phyloP scores from a whole-genome alignment of 1,140 invertebrate genomes.

The Bombus picipes region DNA sequence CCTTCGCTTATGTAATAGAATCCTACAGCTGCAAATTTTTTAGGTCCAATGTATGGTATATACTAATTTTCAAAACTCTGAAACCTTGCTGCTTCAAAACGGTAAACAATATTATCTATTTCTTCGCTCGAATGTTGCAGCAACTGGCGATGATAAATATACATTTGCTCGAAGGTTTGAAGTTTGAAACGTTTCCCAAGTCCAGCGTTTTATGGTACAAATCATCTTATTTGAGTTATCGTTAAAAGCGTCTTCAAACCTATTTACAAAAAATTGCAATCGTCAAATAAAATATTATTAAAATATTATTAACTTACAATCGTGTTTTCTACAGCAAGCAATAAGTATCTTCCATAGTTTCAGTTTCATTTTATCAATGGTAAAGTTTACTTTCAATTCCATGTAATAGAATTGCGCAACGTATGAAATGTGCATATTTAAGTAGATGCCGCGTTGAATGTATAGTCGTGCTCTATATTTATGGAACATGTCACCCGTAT shows the following conservation, averaged over 20 bases:
- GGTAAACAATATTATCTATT: slow-evolving; percentile 75
- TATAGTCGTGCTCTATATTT: not conserved
- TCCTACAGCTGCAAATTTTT: slow-evolving; percentile 88
- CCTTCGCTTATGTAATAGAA: slow-evolving; percentile 90
- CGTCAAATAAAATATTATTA: not conserved
- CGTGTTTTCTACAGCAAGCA: not conserved
- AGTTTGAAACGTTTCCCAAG: slow-evolving; percentile 60
- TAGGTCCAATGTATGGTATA: slow-evolving; percentile 82
- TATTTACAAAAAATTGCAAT: slow-evolving; percentile 25
- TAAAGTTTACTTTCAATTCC: not conserved
- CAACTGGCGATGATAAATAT: slow-evolving; percentile 48
- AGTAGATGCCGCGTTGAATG: not conserved
- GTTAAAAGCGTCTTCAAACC: not conserved
- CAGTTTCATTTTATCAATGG: not conserved
- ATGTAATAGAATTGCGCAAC: not conserved
- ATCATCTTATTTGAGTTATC: slow-evolving; percentile 68
- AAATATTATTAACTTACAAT: not conserved
- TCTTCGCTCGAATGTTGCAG: slow-evolving; percentile 65
- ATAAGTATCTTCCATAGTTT: not conserved
- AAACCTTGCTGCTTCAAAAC: slow-evolving; percentile 85
- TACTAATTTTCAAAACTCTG: slow-evolving; percentile 86
- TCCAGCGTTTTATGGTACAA: slow-evolving; percentile 71
- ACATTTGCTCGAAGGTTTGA: slow-evolving; percentile 59
- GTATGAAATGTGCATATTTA: slow-evolving; percentile 8
- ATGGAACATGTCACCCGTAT: not conserved